Evolutionary conservation across 1,140 invertebrate species (phyloP).

Genomic region (Cotesia chilonis): DNA sequence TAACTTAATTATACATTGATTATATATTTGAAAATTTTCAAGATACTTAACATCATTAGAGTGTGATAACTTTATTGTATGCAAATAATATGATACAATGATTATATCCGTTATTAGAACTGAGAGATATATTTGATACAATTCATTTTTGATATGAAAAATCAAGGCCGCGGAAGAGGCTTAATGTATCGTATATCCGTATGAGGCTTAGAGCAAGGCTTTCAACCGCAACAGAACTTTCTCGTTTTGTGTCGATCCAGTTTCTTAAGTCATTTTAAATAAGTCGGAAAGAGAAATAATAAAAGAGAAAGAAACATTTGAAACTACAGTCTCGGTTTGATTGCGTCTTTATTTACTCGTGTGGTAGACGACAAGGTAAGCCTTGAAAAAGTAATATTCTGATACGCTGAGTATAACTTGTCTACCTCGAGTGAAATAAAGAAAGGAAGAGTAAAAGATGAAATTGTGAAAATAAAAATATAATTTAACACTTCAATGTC

Average conservation of each 20-base stretch:
- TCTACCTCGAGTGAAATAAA: conserved; percentile 20
- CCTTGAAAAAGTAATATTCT: conserved; percentile 19
- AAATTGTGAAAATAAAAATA: conserved; percentile 15
- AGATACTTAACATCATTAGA: neutral
- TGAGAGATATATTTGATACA: conserved; percentile 1
- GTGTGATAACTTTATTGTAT: too few relatives aligned
- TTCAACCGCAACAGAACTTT: conserved; percentile 62
- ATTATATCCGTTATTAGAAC: neutral
- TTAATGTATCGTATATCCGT: neutral
- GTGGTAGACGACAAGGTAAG: conserved; percentile 9
- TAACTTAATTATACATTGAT: neutral
- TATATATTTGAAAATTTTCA: too few relatives aligned
- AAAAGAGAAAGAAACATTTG: conserved; percentile 1
- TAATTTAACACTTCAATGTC: conserved; percentile 17
- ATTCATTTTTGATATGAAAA: neutral
- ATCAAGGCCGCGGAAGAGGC: conserved; percentile 13
- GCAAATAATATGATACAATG: neutral
- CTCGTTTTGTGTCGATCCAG: conserved; percentile 60
- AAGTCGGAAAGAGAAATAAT: neutral
- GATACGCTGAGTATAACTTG: conserved; percentile 9
- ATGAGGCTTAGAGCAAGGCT: conserved; percentile 42
- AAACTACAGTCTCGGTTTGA: conserved; percentile 4
- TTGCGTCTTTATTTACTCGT: neutral
- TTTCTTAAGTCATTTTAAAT: conserved; percentile 59
- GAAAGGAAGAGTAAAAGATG: conserved; percentile 21